These are phyloP conservation scores for Ptychobarbus kaznakovi DNA, from an alignment of 2,797 vertebrate species.

Conservation along the genomic window DNA sequence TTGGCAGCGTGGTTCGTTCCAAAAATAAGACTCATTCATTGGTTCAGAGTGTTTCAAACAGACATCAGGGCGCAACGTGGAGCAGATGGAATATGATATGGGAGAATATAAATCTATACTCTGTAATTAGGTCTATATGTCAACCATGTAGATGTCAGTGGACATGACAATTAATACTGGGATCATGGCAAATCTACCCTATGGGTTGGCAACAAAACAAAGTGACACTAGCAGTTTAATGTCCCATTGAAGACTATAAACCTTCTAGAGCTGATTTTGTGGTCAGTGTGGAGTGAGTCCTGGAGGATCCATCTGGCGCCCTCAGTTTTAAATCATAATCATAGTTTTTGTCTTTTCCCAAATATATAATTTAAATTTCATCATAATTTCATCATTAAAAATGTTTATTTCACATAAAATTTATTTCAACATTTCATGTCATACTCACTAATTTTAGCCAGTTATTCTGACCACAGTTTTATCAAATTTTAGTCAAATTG, in stretches of 20 bases:
- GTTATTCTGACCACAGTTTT: background rate
- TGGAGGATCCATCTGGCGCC: conserved; percentile 33
- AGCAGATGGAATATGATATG: background rate
- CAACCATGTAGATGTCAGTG: conserved; percentile 1
- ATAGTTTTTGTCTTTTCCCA: background rate
- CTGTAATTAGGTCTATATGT: conserved; percentile 11
- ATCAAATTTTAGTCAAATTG: background rate
- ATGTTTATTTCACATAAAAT: too few species aligned
- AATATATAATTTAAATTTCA: too few species aligned
- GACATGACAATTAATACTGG: background rate
- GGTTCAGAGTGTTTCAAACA: conserved; percentile 25
- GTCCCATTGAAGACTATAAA: conserved; percentile 28
- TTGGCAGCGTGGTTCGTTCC: conserved; percentile 20
- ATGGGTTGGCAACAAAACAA: conserved; percentile 10
- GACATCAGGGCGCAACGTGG: conserved; percentile 23
- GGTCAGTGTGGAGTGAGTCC: conserved; percentile 8
- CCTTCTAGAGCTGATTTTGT: conserved; percentile 30
- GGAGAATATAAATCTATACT: too few species aligned
- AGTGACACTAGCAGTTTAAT: background rate
- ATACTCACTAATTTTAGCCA: background rate
- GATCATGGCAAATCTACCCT: conserved; percentile 18
- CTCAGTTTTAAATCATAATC: background rate
- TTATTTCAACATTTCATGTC: background rate
- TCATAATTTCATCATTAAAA: too few species aligned
- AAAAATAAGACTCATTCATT: conserved; percentile 45